Percentiles rank a stretch among this genome's conserved stretches.
Evolutionary conservation across 53 echinoderm and acorn worm species (phyloP).

Genomic region (Paelopatides confundens): DNA sequence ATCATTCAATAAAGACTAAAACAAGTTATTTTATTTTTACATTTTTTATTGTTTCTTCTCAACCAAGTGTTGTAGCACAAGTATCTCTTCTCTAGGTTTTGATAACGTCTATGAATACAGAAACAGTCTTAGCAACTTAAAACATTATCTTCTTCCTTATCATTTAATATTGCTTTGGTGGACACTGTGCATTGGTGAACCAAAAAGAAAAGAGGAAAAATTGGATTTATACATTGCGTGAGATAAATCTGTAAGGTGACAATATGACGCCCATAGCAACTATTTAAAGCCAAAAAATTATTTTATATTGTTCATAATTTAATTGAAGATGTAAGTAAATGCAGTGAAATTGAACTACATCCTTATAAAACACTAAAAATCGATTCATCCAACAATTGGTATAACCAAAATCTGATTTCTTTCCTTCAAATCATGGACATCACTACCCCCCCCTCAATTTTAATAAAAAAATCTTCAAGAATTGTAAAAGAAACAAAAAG

Average conservation of each 20-base stretch:
- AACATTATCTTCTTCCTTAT: background rate
- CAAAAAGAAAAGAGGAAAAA: background rate
- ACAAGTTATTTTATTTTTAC: background rate
- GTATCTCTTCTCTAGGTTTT: conserved; percentile 13
- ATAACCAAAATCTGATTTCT: too few species aligned
- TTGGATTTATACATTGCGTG: background rate
- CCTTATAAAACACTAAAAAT: background rate
- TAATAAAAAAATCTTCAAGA: too few species aligned
- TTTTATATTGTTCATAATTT: background rate
- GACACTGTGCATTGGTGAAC: conserved; percentile 30
- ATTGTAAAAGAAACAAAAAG: too few species aligned
- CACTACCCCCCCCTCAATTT: too few species aligned
- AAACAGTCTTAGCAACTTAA: conserved; percentile 33
- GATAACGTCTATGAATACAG: conserved; percentile 28
- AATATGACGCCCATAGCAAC: background rate
- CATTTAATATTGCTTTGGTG: conserved; percentile 29
- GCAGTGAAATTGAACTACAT: background rate
- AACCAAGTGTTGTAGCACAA: conserved; percentile 30
- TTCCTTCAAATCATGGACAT: too few species aligned
- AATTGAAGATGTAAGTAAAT: background rate
- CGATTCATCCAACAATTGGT: too few species aligned
- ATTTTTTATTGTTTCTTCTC: conserved; percentile 10
- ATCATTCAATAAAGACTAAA: background rate
- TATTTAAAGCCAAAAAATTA: background rate
- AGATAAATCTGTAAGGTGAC: background rate